Conservation (phyloP, 2,113 vertebrate genomes). For the Ivindomyrus marchei region DNA sequence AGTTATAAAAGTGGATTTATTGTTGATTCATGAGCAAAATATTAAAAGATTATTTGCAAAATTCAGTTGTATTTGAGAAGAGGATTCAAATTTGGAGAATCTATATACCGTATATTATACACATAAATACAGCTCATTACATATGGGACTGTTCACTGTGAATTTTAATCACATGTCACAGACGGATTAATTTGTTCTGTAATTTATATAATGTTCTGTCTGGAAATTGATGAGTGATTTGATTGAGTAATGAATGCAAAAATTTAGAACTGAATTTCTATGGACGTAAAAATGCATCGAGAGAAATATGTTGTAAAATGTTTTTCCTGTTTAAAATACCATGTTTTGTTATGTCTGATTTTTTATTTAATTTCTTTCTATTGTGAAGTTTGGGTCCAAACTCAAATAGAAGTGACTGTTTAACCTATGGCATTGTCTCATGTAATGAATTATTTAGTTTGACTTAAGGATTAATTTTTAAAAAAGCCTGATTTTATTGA, state of each 20-base stretch:
- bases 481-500: neutral
- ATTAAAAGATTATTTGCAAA: neutral
- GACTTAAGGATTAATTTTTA: neutral
- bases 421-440: neutral
- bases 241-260: neutral
- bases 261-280: neutral
- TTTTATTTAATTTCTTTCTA: neutral
- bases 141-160: neutral
- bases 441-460: neutral
- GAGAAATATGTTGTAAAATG: neutral
- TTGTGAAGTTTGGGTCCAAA: neutral
- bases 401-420: neutral
- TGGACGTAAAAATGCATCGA: neutral
- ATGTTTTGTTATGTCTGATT: neutral
- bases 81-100: neutral
- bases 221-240: neutral
- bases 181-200: neutral
- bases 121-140: constrained; percentile 1
- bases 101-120: constrained; percentile 15
- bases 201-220: neutral
- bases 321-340: neutral
- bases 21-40: neutral
- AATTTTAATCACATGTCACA: neutral
- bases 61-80: neutral
- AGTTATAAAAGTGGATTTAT: neutral